Evolutionary conservation across 2,113 vertebrate species (phyloP).

Genomic region (Microtus ochrogaster): DNA sequence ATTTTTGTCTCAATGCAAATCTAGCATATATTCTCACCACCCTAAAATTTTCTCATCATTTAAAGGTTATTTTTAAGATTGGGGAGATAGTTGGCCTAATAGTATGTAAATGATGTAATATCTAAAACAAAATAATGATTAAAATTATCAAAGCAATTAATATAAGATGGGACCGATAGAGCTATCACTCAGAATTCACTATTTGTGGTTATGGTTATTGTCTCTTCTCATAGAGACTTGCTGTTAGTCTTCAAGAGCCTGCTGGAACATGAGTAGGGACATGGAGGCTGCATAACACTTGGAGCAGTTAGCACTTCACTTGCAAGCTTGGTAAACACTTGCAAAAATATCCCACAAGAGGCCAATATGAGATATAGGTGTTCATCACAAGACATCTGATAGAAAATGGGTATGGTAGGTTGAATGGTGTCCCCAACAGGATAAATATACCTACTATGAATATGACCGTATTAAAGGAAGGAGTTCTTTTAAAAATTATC

Average conservation of each 20-base stretch:
- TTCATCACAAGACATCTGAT: not conserved
- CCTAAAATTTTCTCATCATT: conserved; percentile 34
- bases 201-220: not conserved
- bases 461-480: not conserved
- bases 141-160: conserved; percentile 19
- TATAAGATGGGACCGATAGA: not conserved
- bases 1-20: not conserved
- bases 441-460: not conserved
- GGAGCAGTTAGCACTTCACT: not conserved
- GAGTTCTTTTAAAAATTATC: not conserved
- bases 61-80: not conserved
- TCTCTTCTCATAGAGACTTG: not conserved
- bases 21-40: not conserved
- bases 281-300: not conserved
- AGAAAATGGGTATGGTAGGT: not conserved
- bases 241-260: not conserved
- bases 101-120: not conserved
- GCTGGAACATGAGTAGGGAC: not conserved
- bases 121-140: not conserved
- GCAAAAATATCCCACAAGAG: not conserved
- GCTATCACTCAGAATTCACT: not conserved
- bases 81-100: not conserved
- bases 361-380: not conserved
- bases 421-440: not conserved
- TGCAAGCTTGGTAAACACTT: not conserved